Percentiles rank a stretch among this genome's conserved stretches.
These are phyloP conservation scores for Mechanitis messenoides DNA, from an alignment of 2,888 invertebrate species.

Conservation along the genomic window DNA sequence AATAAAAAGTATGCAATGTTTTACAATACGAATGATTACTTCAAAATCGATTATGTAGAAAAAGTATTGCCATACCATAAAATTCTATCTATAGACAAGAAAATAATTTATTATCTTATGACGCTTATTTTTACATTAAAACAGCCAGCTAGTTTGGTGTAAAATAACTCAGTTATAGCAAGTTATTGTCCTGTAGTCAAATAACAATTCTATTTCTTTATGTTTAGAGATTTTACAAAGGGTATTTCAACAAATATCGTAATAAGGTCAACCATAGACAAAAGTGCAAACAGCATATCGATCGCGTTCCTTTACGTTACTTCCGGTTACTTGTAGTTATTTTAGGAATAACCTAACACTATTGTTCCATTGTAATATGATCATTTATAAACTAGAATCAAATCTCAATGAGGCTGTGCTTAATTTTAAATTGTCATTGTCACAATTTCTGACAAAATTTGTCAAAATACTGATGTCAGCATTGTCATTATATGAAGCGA, in stretches of 20 bases:
- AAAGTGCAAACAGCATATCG: conserved; percentile 32
- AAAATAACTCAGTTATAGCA: conserved; percentile 3
- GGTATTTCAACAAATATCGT: not conserved
- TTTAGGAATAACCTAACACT: conserved; percentile 30
- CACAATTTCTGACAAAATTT: conserved; percentile 36
- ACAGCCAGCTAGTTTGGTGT: conserved; percentile 13
- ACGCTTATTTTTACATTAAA: conserved; percentile 17
- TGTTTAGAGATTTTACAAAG: not conserved
- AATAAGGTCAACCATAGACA: conserved; percentile 28
- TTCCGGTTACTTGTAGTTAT: conserved; percentile 38
- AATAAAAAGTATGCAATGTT: too few relatives aligned
- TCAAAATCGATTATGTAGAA: conserved; percentile 21
- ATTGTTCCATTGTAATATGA: not conserved
- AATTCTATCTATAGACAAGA: conserved; percentile 20
- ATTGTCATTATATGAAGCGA: conserved; percentile 23
- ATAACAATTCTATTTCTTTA: not conserved
- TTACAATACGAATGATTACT: conserved; percentile 11
- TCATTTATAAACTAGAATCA: conserved; percentile 9
- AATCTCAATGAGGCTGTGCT: conserved; percentile 8
- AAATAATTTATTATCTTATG: conserved; percentile 16
- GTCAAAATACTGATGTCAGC: conserved; percentile 33
- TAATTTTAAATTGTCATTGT: conserved; percentile 32
- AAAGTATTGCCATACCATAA: conserved; percentile 20
- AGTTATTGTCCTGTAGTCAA: not conserved
- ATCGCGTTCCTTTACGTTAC: conserved; percentile 34